Evolutionary conservation across 2,888 invertebrate species (phyloP), one percentile per base, ranked within the genome.

Genomic region (Agrochola litura): DNA sequence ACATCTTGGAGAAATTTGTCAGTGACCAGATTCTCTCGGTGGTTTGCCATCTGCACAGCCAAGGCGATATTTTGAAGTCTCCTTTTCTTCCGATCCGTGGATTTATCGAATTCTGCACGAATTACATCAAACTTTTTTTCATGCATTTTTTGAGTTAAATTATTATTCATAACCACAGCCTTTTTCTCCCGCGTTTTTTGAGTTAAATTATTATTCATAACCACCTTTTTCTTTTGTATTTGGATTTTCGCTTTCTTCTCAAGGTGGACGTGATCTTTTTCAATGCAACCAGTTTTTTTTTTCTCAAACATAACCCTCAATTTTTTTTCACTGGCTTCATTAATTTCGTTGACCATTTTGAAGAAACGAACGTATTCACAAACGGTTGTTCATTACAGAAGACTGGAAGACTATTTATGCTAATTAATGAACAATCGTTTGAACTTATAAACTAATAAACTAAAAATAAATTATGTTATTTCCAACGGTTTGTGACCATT

Each of bases 1-100:
- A 93, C 84, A 54, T 91, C 89, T 25, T 82, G 73, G 25, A 93
- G 72, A 68, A 94, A 92, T 82, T 92, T 90, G 22, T 92, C 90
- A n/a, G 90, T 90, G 3, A 73, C 83, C 56, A 72, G 65, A 67
- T 85, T 88, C 78, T 92, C 91, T 76, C 89, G 79, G 0, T 77
- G 25, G 9, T 77, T 81, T 3, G 82, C 79, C n/a, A 25, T 49
- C 19, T 43, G 68, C 6, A 88, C 46, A 19, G 76, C 74, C 8
- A 46, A 37, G 1, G 63, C 43, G 0, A 89, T 72, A 12, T 65
- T 52, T 14, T 25, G 30, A 9, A 89, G 37, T 30, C 58, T 73
- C 1, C 5, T 52, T 43, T 60, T 61, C 22, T 54, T 76, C 5
- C 22, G 25, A n/a, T 76, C 66, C 16, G 16, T 74, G 4, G 58